Conservation (phyloP, 2,888 invertebrate genomes). For the Plebejus argus region DNA sequence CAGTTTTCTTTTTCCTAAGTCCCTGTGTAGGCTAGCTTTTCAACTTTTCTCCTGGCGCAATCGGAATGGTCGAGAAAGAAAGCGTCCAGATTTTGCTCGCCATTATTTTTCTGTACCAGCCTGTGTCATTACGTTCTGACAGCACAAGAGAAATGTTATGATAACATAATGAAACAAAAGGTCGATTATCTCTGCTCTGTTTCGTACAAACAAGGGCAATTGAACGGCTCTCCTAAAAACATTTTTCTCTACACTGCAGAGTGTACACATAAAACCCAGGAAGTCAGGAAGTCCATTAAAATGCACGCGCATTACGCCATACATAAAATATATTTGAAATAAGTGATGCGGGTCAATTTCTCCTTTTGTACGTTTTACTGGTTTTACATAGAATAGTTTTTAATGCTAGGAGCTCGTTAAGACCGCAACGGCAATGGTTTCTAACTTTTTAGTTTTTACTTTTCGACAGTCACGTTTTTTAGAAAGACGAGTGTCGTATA, state of each 20-base stretch:
- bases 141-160: constrained; percentile 15
- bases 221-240: constrained; percentile 48
- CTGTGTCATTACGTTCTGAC: constrained; percentile 5
- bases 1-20: too few species aligned
- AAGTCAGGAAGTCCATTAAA: constrained; percentile 57
- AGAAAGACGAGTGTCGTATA: too few species aligned
- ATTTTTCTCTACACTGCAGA: constrained; percentile 49
- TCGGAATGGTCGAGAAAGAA: background rate
- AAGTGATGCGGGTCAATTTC: constrained; percentile 21
- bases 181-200: constrained; percentile 55
- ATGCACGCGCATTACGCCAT: constrained; percentile 16
- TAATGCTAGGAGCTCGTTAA: background rate
- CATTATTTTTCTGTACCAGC: background rate
- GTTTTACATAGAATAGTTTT: background rate
- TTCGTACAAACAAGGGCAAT: constrained; percentile 40
- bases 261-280: constrained; percentile 54
- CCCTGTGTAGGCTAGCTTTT: too few species aligned
- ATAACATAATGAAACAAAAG: constrained; percentile 26
- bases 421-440: too few species aligned
- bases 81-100: background rate
- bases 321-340: constrained; percentile 21
- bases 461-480: too few species aligned
- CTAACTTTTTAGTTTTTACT: too few species aligned
- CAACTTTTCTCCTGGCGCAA: too few species aligned
- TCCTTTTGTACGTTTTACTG: background rate